Base-by-base conservation (phyloP, 1,140 invertebrate species). In the Achatina immaculata region DNA sequence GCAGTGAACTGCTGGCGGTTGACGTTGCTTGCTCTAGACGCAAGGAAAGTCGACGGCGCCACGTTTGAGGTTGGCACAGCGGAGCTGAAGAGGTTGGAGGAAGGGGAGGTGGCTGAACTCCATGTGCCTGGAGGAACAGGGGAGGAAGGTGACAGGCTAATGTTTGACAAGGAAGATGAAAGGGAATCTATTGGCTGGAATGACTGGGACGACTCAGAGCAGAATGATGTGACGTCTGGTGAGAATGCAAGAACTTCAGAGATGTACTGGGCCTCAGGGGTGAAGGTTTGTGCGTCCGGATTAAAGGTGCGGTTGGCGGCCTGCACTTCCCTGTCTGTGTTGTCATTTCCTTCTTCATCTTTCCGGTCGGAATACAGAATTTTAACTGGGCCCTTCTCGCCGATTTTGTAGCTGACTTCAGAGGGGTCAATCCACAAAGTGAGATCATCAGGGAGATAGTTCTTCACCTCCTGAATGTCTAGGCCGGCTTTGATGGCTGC, bases 381-480 rank as follows among this genome's bases (percentile, higher is more conserved):
- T 91, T 98, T 99, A 28, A 99, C 95, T 31, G 94, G 94, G 71
- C 96, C 97, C 88, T 98, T 97, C 91, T 99, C 97, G 38, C 97
- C 96, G 88, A 99, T 97, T 73, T 96, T 94, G 92, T 98, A 99
- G 87, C 96, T 96, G 1, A 99, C 97, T 91, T 99, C 97, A 81
- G 96, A 96, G 28, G 97, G 98, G 92, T 99, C 97, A 45, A 99
- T 96, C 97, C 97, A 99, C 21, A 99, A 95, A 65, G 96, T 96
- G 68, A 99, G 93, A 86, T 99, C 97, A 83, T 94, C 93, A 1
- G 98, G 97, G 7, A 99, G 93, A 91, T 98, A 97, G 91, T 97
- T 96, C 69, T 97, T 93, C 72, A 99, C 95, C 91, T 99, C 98
- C 83, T 94, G 93, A 68, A 99, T 95, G 62, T 96, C 96, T 0